Evolutionary conservation across 1,140 invertebrate genomes (phyloP).

Genomic region (Psix sp.): DNA sequence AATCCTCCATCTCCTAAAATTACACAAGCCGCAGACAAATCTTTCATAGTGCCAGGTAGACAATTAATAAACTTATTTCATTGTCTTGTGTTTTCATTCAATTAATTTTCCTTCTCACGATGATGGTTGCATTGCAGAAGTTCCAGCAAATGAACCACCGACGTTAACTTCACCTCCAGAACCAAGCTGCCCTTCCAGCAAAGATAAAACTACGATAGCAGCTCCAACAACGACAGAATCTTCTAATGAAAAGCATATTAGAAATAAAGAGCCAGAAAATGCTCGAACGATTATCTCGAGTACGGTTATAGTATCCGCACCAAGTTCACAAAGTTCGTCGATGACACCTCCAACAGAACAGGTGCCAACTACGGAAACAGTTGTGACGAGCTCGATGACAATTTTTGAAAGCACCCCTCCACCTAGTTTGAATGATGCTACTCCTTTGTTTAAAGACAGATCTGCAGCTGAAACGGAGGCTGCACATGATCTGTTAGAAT

Average conservation of each 20-base stretch:
- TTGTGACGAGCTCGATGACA: background rate
- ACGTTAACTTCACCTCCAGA: no score
- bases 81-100: background rate
- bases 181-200: no score
- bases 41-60: constrained; percentile 34
- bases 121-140: background rate
- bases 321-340: background rate
- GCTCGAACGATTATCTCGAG: no score
- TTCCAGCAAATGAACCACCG: no score
- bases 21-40: constrained; percentile 16
- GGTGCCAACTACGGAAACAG: background rate
- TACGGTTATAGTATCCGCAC: background rate
- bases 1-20: constrained; percentile 66
- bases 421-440: constrained; percentile 15
- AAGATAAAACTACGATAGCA: no score
- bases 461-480: constrained; percentile 89
- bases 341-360: background rate
- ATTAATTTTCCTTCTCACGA: background rate
- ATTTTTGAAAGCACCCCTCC: constrained; percentile 11
- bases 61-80: background rate
- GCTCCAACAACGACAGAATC: no score
- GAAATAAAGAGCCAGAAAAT: no score
- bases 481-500: constrained; percentile 89
- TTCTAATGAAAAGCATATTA: no score
- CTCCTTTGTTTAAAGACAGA: constrained; percentile 79